Evolutionary conservation across 92 coral and sea anemone genomes (phyloP), one percentile per base, ranked within the genome.

Genomic region (Phenganax stokvisi): DNA sequence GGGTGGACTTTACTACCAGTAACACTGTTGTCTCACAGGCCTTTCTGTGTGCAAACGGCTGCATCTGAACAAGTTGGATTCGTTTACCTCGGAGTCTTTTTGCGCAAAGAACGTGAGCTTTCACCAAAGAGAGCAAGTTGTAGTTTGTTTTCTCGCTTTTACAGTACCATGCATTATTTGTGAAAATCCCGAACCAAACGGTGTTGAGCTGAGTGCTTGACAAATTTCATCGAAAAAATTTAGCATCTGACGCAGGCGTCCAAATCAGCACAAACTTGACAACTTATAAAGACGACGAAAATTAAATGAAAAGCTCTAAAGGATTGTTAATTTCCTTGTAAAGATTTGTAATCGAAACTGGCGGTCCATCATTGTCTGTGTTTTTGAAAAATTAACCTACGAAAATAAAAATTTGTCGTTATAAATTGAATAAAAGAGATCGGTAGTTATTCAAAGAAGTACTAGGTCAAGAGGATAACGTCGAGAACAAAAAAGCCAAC

Each of bases 231-330:
- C 47, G 44, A 68, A 68, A 28, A 53, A 68, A 37, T 37, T 37
- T 37, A 27, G 73, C 31, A 68, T 37, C 73, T 68, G 73, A 68
- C 73, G 73, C 73, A 30, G 73, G 73, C 73, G 73, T 68, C 73
- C 54, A 68, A 28, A 12, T 17, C 16, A 64, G 54, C 17, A 11
- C 12, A 37, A 68, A 15, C 27, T 61, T 0, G 47, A 8, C n/a
- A 51, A 27, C 53, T 10, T 4, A 20, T 29, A 10, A 51, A 68
- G 37, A 8, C 37, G 31, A 64, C 27, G 30, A 44, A 20, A 61
- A 8, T 7, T 61, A 37, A 2, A 64, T 59, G 65, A 64, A 64
- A 64, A 68, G 13, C 15, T 12, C 54, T 68, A 30, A 29, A 37
- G 9, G 73, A 16, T 30, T 68, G 54, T 37, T 30, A 28, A 68